Evolutionary conservation across 2,113 vertebrate species (phyloP).

Genomic region (Bucco capensis): DNA sequence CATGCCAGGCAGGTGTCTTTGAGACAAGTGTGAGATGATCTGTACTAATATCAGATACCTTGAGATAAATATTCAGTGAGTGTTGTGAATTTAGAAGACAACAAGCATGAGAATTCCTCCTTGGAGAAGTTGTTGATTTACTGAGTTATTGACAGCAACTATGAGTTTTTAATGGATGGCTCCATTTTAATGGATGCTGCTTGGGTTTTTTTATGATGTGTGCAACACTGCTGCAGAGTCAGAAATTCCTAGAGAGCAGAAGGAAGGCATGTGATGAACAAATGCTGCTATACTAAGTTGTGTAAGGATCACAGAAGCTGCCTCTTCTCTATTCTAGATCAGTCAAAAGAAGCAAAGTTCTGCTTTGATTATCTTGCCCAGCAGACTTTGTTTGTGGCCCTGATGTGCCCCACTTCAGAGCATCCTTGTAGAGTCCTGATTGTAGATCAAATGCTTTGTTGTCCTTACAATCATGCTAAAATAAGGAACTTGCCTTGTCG

Average conservation of each 20-base stretch:
- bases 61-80: background rate
- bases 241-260: background rate
- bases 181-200: background rate
- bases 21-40: background rate
- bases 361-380: background rate
- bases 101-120: background rate
- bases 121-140: background rate
- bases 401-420: background rate
- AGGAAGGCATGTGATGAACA: background rate
- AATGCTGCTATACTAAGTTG: background rate
- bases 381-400: background rate
- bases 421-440: background rate
- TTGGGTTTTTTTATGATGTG: fast-evolving
- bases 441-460: background rate
- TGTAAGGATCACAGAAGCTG: background rate
- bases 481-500: background rate
- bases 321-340: background rate
- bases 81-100: background rate
- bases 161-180: background rate
- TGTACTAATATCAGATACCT: background rate
- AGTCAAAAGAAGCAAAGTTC: background rate
- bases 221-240: background rate
- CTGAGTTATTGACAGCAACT: background rate
- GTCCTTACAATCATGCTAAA: too few relatives aligned
- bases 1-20: background rate